A percentile compares a stretch with the other conserved stretches of the same genome.
Evolutionary conservation across 1,140 invertebrate species (phyloP).

Genomic region (Hylaeus volcanicus): DNA sequence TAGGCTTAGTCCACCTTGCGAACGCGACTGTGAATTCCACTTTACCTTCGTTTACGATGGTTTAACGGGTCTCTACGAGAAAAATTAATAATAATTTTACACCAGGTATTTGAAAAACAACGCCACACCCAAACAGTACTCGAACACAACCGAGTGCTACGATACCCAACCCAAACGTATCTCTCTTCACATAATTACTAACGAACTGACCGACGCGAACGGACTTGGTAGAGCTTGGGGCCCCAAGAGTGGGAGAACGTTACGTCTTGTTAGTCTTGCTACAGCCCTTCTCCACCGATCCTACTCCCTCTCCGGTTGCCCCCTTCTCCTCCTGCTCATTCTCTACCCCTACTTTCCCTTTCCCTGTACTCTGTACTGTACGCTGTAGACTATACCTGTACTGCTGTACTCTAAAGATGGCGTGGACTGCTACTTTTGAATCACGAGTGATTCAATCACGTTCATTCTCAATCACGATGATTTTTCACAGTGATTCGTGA

Average conservation of each 20-base stretch:
- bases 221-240: slow-evolving; percentile 45
- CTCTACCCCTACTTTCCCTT: slow-evolving; percentile 10
- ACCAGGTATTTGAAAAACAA: slow-evolving; percentile 29
- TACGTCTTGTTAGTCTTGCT: slow-evolving; percentile 9
- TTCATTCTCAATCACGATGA: no score
- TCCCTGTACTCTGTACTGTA: neutral
- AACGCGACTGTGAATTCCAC: neutral
- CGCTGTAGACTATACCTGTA: no score
- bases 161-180: slow-evolving; percentile 11
- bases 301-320: neutral
- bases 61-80: neutral
- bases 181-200: slow-evolving; percentile 48
- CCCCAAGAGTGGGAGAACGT: slow-evolving; percentile 37
- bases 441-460: no score
- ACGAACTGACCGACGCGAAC: slow-evolving; percentile 56
- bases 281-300: slow-evolving; percentile 9
- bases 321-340: neutral
- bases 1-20: neutral
- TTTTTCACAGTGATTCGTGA: no score
- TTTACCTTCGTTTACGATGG: slow-evolving; percentile 12
- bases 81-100: neutral
- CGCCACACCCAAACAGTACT: slow-evolving; percentile 42
- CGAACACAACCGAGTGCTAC: slow-evolving; percentile 6
- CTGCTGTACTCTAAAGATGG: no score
- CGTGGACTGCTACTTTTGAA: no score